Conservation (phyloP, 1,140 invertebrate genomes). For the Diabrotica undecimpunctata region DNA sequence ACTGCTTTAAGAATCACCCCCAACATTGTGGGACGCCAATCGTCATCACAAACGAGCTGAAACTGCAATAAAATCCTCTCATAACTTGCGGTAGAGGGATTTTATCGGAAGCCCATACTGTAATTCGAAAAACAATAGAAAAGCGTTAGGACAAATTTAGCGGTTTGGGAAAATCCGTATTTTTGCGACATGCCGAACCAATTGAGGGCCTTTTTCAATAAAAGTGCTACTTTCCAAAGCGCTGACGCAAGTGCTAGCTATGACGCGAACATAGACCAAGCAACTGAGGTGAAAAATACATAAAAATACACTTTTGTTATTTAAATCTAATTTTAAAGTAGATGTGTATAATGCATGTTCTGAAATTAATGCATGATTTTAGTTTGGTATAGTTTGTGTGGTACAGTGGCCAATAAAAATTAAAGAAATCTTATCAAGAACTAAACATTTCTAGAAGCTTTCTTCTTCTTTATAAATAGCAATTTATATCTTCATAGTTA, state of each 20-base stretch:
- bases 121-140: slow-evolving; percentile 9
- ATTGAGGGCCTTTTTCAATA: slow-evolving; percentile 1
- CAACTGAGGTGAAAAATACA: not conserved
- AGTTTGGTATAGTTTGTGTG: too few relatives aligned
- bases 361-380: too few relatives aligned
- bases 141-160: slow-evolving; percentile 16
- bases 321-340: too few relatives aligned
- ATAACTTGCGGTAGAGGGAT: slow-evolving; percentile 1
- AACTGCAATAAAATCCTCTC: slow-evolving; percentile 12
- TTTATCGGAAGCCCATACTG: not conserved
- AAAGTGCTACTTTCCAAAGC: not conserved
- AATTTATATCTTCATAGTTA: too few relatives aligned
- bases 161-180: slow-evolving; percentile 16
- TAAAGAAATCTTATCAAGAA: too few relatives aligned
- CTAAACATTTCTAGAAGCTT: too few relatives aligned
- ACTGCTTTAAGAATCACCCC: too few relatives aligned
- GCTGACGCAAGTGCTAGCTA: not conserved
- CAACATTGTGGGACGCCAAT: too few relatives aligned
- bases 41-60: not conserved
- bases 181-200: slow-evolving; percentile 13
- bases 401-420: too few relatives aligned
- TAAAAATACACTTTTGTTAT: too few relatives aligned
- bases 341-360: too few relatives aligned
- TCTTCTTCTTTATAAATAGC: too few relatives aligned
- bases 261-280: not conserved